Percentiles rank a stretch among this genome's conserved stretches.
phyloP scores from a whole-genome alignment of 2,888 invertebrate species.

The Drosophila longiperda region DNA sequence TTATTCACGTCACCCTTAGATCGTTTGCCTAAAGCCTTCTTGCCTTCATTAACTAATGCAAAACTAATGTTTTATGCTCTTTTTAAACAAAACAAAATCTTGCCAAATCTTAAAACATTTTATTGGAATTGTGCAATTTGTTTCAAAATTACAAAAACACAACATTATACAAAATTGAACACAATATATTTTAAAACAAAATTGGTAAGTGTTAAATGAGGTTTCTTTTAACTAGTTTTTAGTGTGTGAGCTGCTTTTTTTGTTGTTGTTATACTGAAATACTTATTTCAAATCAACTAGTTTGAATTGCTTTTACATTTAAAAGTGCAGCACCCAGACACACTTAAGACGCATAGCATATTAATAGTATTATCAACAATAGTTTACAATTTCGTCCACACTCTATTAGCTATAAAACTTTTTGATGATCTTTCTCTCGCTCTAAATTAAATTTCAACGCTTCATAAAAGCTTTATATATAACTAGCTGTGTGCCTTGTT shows the following conservation, averaged over 20 bases:
- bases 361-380: constrained; percentile 17
- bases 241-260: constrained; percentile 28
- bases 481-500: constrained; percentile 68
- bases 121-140: constrained; percentile 71
- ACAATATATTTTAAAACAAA: constrained; percentile 53
- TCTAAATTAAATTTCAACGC: constrained; percentile 29
- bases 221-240: constrained; percentile 35
- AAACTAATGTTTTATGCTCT: constrained; percentile 70
- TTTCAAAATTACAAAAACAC: constrained; percentile 54
- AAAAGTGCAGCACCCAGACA: constrained; percentile 24
- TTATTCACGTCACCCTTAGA: constrained; percentile 20
- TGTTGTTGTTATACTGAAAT: not conserved
- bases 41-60: constrained; percentile 68
- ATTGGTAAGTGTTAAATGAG: constrained; percentile 73
- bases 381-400: constrained; percentile 28
- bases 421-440: constrained; percentile 36
- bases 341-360: constrained; percentile 3
- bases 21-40: constrained; percentile 50
- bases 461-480: constrained; percentile 43
- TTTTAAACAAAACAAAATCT: constrained; percentile 39
- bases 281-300: not conserved
- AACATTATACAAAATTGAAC: constrained; percentile 51
- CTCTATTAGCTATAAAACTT: constrained; percentile 26
- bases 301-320: not conserved
- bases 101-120: constrained; percentile 52